Base-by-base conservation (phyloP, 2,888 invertebrate species). In the Crepidodera aurea region DNA sequence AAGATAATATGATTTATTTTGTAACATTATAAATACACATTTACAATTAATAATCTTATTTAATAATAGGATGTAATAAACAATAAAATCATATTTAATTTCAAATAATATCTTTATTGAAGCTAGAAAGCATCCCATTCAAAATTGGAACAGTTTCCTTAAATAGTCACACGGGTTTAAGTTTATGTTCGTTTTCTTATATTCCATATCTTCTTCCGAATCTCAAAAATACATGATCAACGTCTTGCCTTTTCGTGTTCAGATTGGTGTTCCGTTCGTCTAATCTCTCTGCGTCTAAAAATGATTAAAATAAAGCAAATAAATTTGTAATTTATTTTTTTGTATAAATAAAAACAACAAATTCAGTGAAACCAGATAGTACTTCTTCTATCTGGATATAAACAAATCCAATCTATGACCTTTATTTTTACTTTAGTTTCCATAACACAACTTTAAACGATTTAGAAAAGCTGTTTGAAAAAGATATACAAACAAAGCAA, bases 151-250 rank as follows among this genome's bases (percentile, higher is more conserved):
- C 15, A 32, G 12, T 34, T 46, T 34, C 13, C 5, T 22, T 44
- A 44, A 16, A 40, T 55, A 27, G n/a, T 12, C 4, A 7, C 12
- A 10, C 44, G 27, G 27, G 5, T n/a, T 16, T 6, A 25, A 39
- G n/a, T 27, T 27, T 16, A 27, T 1, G 13, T 7, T 13, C 22
- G 15, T 34, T 22, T 12, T 1, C 32, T 57, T 50, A 57, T 18
- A 57, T 39, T 39, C 57, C 57, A 29, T 69, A 68, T 78, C 91
- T 87, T 79, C 90, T 88, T 58, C 94, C 94, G 80, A 94, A 94
- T 75, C 94, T 90, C 73, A 94, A 86, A 83, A 94, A 94, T 58
- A 94, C 93, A 82, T 94, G 94, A 75, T 94, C 93, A 50, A 93
- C 91, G 82, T 94, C 94, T 77, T 94, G 93, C 65, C 94, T 86